Base-by-base conservation (phyloP, 2,113 vertebrate genomes). In the Garra rufa region DNA sequence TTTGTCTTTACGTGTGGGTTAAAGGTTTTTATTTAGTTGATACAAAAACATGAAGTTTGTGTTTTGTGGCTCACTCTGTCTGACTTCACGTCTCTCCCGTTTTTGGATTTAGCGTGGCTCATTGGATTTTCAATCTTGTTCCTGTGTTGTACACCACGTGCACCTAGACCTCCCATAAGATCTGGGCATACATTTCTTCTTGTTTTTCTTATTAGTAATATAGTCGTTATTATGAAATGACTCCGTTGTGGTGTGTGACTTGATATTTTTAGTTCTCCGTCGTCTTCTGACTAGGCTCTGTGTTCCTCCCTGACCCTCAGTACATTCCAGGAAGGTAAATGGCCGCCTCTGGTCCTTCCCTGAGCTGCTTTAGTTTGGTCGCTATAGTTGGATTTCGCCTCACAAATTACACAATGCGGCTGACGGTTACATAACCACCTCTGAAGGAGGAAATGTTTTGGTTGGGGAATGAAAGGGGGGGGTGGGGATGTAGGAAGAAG, bases 361-460 rank as follows among this genome's bases (percentile, higher is more conserved):
- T 85, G 70, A 11, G 55, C 44, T 88, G 71, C 65, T 76, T 81
- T 75, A 71, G 48, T 30, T 55, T 34, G 59, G 57, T 83, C 81
- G 87, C 91, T 91, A 90, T 94, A 89, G 83, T 76, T 46, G 84
- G 73, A 83, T 85, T 65, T 86, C 13, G 82, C 85, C 86, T 79
- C 89, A 89, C 86, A 91, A 89, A 90, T 92, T 89, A 74, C 88
- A 86, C 86, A 30, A 84, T 89, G 90, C 76, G 74, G 83, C 87
- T 78, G 82, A 78, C 67, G 0, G 87, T 95, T 95, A 92, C 92
- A 93, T 94, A 94, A 94, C 89, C 84, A 48, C 26, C 61, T 83
- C 88, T 81, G 57, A 88, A 88, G 86, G 87, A 92, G 93, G 93
- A 94, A 94, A 93, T 95, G 91, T 92, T 93, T 95, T 91, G 85